Base-by-base conservation (phyloP, 2,888 invertebrate species). In the Agriopis leucophaearia region DNA sequence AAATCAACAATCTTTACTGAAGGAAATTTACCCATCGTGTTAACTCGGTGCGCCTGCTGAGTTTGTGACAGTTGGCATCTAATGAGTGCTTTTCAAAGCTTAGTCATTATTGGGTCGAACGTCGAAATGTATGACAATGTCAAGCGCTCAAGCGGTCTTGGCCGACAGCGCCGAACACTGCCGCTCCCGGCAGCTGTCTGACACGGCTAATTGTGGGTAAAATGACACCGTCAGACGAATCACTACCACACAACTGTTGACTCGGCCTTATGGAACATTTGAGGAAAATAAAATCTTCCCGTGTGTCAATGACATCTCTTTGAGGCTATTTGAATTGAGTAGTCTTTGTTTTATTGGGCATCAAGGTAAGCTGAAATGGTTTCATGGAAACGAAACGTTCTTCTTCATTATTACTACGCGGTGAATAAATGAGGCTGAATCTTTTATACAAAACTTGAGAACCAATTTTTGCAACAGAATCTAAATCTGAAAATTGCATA, bases 191-290 rank as follows among this genome's bases (percentile, higher is more conserved):
- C 90, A 89, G 88, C 83, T 91, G 90, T 84, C 83, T 77, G 78
- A 81, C 78, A 74, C 79, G 65, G 84, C 87, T 90, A 90, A 91
- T 91, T 90, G 88, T 86, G 80, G 76, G 86, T 84, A 84, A 86
- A 81, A 78, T 74, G 82, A 88, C 79, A 88, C 83, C 79, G 81
- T 81, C 88, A 85, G 79, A 83, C 84, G 85, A 75, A 75, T 82
- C 42, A 40, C 79, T 81, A 82, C 80, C 73, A 71, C 64, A 12
- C 47, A 38, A 59, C 48, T 59, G 48, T 58, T 72, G 74, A 62
- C 42, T 62, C 64, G 86, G 83, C 89, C 89, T 90, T 84, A 76
- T 71, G 74, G 76, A 80, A 78, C 82, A 82, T 81, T 82, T 77
- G 75, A 66, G 72, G 70, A 72, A 75, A 80, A 81, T 82, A 81